A percentile compares a stretch with the other conserved stretches of the same genome.
phyloP scores from a whole-genome alignment of 2,888 invertebrate genomes.

The Pyrgus malvae region DNA sequence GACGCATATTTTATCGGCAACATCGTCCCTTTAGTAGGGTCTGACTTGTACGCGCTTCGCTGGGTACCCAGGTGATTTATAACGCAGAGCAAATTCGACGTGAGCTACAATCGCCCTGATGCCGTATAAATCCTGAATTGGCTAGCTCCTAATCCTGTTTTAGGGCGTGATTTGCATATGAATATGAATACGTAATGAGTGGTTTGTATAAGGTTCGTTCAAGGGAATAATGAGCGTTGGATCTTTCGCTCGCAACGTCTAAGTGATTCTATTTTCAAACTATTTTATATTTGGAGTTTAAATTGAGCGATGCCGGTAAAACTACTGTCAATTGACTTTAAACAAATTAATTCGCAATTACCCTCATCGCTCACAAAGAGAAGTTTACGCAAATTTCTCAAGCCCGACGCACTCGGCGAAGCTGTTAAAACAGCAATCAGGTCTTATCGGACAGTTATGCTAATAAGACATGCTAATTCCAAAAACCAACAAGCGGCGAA shows the following conservation, averaged over 20 bases:
- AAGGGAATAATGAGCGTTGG: background rate
- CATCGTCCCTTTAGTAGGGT: constrained; percentile 44
- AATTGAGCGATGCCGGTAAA: too few species aligned
- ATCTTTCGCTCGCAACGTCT: background rate
- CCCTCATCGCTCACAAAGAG: background rate
- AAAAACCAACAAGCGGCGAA: constrained; percentile 76
- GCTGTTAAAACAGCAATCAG: constrained; percentile 73
- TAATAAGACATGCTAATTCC: constrained; percentile 82
- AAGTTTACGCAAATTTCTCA: constrained; percentile 23
- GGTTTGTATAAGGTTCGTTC: background rate
- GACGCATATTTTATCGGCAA: constrained; percentile 70
- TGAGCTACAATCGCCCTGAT: constrained; percentile 23
- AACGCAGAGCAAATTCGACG: constrained; percentile 42
- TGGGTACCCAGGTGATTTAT: constrained; percentile 59
- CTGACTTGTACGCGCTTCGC: constrained; percentile 46
- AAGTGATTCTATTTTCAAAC: too few species aligned
- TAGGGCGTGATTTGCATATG: constrained; percentile 21
- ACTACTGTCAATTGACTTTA: background rate
- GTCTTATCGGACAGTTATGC: constrained; percentile 75
- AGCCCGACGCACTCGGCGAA: constrained; percentile 31
- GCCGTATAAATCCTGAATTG: constrained; percentile 20
- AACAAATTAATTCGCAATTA: background rate
- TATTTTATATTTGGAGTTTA: too few species aligned
- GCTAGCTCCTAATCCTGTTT: constrained; percentile 19
- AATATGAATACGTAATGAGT: constrained; percentile 13